These are phyloP conservation scores for Aythya baeri DNA, from an alignment of 2,113 vertebrate species.

Conservation along the genomic window DNA sequence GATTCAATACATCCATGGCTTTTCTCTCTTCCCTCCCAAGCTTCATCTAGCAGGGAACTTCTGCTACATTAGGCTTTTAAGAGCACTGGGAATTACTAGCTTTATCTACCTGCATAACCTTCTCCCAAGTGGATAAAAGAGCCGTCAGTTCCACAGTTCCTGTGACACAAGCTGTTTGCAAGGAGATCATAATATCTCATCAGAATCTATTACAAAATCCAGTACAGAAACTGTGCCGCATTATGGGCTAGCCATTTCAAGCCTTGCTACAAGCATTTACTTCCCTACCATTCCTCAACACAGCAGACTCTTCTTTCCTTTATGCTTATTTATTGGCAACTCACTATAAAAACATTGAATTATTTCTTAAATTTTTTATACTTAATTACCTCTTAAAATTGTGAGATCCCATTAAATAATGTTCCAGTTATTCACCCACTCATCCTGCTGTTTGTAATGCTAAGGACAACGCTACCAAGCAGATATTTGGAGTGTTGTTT, in stretches of 20 bases:
- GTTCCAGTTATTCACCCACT: background rate
- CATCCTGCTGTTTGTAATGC: background rate
- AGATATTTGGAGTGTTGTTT: background rate
- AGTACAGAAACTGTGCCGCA: rapidly evolving
- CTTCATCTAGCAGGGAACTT: background rate
- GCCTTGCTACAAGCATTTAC: background rate
- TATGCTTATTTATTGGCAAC: background rate
- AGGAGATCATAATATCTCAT: background rate
- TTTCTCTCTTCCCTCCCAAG: background rate
- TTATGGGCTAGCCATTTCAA: background rate
- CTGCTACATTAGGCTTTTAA: background rate
- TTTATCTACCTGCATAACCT: background rate
- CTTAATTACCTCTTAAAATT: background rate
- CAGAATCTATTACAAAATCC: background rate
- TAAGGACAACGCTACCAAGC: background rate
- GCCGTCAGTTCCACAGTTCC: background rate
- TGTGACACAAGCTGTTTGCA: rapidly evolving
- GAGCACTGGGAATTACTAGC: background rate
- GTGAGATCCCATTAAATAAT: background rate
- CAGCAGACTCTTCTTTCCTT: background rate
- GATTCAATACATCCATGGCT: background rate
- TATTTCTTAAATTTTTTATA: background rate
- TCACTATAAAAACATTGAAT: background rate
- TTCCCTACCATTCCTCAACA: background rate
- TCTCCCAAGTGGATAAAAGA: background rate